Conservation (phyloP, 2,888 invertebrate species). For the Tholera decimalis region DNA sequence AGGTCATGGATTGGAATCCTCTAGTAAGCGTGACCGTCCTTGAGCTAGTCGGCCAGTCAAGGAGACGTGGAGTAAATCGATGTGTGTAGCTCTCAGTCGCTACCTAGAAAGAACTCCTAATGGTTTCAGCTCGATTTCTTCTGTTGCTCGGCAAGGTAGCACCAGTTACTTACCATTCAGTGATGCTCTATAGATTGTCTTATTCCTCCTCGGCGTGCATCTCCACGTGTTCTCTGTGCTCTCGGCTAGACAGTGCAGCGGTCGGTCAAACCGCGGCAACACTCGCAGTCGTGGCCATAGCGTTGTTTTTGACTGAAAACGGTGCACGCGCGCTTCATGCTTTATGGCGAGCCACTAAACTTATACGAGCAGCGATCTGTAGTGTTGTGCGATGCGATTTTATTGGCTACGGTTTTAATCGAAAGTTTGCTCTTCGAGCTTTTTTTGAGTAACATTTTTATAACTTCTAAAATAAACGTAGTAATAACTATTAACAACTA, state of each 20-base stretch:
- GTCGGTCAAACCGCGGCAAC: constrained; percentile 82
- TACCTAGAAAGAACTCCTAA: too few species aligned
- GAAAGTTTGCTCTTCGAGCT: constrained; percentile 10
- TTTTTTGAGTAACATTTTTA: too few species aligned
- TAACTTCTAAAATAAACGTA: too few species aligned
- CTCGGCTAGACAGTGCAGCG: constrained; percentile 77
- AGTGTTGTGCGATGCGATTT: constrained; percentile 35
- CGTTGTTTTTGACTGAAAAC: constrained; percentile 90
- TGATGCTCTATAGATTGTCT: constrained; percentile 40
- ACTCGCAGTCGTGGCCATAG: constrained; percentile 86
- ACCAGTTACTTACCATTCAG: background rate
- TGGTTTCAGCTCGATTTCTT: too few species aligned
- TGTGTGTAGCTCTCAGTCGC: too few species aligned
- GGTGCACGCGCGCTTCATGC: constrained; percentile 88
- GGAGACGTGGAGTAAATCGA: too few species aligned
- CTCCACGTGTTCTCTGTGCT: constrained; percentile 73
- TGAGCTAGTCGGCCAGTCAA: too few species aligned
- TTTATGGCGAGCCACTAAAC: constrained; percentile 75
- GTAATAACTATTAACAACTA: too few species aligned
- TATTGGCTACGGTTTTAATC: constrained; percentile 30
- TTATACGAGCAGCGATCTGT: constrained; percentile 51
- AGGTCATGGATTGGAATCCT: too few species aligned
- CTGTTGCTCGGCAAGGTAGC: too few species aligned
- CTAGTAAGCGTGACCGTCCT: too few species aligned
- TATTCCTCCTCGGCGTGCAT: constrained; percentile 47